Base-by-base conservation (phyloP, 1,140 invertebrate genomes). In the Lepidotrigona ventralis region DNA sequence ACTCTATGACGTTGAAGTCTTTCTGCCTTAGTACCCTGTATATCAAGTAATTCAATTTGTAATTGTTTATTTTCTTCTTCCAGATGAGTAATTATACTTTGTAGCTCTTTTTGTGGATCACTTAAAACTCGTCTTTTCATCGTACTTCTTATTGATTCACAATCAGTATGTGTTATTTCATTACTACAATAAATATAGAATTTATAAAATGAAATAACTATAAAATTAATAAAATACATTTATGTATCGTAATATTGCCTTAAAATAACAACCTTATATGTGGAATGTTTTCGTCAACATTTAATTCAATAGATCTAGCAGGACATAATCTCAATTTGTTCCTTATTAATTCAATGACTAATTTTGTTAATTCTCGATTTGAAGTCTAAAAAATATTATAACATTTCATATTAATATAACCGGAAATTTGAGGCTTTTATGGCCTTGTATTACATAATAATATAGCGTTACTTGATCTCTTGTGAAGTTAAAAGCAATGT, bases 71-170 rank as follows among this genome's bases (percentile, higher is more conserved):
- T 95, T 89, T 95, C 94, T 77, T 94, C 92, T 88, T 95, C 95
- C 56, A 95, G 89, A 83, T 95, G 93, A 88, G 88, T 92, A 84
- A 95, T 95, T 51, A 95, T 95, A 81, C 94, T 95, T 88, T 95
- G 95, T 6, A 95, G 87, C 88, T 95, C 95, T 74, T 94, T 93
- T 74, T 94, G 93, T 23, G 94, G 94, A 90, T 94, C 93, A 81
- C 88, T 90, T 29, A 92, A 86, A 76, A 93, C 89, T 84, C 92
- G 93, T 83, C 90, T 89, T 85, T 86, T 90, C 19, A 92, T 90
- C 19, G 93, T 91, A 85, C 91, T 92, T 69, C 91, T 90, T 69
- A 92, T 53, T n/a, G 92, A 93, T 51, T 87, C 88, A 14, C 87
- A 87, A 76, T 93, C 92, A 15, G 80, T 73, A 76, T 72, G 80